Evolutionary conservation across 2,797 vertebrate genomes (phyloP), one percentile per base, ranked within the genome.

Genomic region (Hippopotamyrus pictus): DNA sequence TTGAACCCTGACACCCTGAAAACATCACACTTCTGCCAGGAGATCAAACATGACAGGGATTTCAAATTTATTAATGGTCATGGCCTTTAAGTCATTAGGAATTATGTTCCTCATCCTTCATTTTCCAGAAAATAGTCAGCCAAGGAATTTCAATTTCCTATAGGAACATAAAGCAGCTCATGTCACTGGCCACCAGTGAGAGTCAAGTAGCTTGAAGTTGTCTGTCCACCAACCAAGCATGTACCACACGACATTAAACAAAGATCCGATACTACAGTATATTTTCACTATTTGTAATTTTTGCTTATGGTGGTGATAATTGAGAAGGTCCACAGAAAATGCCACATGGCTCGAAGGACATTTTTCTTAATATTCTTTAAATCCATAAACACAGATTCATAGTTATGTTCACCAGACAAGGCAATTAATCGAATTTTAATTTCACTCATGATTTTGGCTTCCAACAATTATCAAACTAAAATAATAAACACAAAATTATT

Each of bases 71-170:
- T 96, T 95, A 95, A 94, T 90, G 54, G 91, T 90, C 90, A 83
- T 89, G 90, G 93, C 95, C 93, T 92, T 90, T 76, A 93, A 94
- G 95, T 94, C 95, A 92, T 94, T 93, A 73, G 91, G 93, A 91
- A 95, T 95, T 95, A 95, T 89, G 89, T 89, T 93, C 92, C 92
- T 92, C 91, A 95, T 96, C 94, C 92, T 92, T 96, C 95, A 95
- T 91, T 46, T 90, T 85, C 90, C 37, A 50, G 88, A 91, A 93
- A 86, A 90, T 92, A 92, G 92, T 89, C 90, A 89, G 65, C 41
- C 89, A 88, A 90, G 82, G 93, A 94, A 96, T 95, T 96, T 65
- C 93, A 94, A 95, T 95, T 94, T 95, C 90, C 93, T 93, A 69
- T 92, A 37, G 22, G 86, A 62, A 90, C 92, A 89, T 89, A 92